These are phyloP conservation scores for Pithys albifrons DNA, from an alignment of 2,113 vertebrate genomes.

Conservation along the genomic window DNA sequence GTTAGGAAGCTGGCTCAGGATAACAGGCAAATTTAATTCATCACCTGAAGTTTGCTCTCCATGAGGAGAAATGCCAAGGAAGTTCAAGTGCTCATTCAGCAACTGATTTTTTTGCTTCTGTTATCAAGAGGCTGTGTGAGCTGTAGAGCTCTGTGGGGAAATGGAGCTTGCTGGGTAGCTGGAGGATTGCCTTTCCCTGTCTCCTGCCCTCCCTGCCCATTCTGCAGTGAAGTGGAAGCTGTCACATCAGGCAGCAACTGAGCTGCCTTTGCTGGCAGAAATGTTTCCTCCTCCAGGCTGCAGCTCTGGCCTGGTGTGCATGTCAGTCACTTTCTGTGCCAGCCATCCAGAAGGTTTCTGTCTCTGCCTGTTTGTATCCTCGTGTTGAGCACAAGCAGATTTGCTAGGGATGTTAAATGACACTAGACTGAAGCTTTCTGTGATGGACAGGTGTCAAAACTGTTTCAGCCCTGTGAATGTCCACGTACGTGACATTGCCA, in stretches of 20 bases:
- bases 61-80: not conserved
- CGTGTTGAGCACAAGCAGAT: not conserved
- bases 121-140: not conserved
- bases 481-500: not conserved
- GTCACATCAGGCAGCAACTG: not conserved
- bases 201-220: not conserved
- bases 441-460: constrained; percentile 7
- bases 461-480: not conserved
- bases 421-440: not conserved
- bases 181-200: constrained; percentile 5
- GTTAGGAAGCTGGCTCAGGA: not conserved
- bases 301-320: not conserved
- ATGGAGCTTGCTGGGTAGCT: not conserved
- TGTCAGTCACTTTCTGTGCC: not conserved
- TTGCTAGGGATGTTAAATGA: not conserved
- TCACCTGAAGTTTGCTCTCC: not conserved
- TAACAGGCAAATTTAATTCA: not conserved
- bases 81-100: not conserved
- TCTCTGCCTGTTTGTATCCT: not conserved
- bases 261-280: not conserved
- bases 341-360: not conserved
- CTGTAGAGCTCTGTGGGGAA: not conserved
- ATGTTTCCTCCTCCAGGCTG: not conserved
- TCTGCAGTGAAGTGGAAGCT: constrained; percentile 27
- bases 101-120: not conserved